These are phyloP conservation scores for Huso huso DNA, from an alignment of 2,797 vertebrate genomes.

Conservation along the genomic window DNA sequence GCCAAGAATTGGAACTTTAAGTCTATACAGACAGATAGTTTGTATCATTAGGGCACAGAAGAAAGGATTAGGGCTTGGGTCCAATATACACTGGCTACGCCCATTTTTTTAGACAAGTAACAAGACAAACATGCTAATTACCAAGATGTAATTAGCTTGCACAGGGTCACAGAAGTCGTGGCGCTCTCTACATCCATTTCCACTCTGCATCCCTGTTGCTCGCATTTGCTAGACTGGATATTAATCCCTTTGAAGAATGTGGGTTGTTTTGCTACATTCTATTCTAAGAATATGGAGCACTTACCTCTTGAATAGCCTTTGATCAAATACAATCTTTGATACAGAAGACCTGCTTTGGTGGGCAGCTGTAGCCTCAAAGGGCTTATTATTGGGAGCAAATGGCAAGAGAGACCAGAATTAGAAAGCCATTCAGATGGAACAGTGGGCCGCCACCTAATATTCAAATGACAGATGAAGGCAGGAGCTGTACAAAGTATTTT, in stretches of 20 bases:
- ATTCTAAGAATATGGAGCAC: background rate
- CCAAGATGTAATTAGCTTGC: slow-evolving; percentile 11
- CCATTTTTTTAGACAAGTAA: slow-evolving; percentile 6
- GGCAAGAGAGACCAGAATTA: no score
- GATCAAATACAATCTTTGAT: background rate
- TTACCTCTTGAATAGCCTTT: background rate
- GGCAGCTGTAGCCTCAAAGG: no score
- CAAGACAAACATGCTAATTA: slow-evolving; percentile 13
- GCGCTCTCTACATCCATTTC: slow-evolving; percentile 6
- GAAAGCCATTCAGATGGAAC: no score
- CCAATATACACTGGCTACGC: background rate
- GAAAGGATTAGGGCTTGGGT: background rate
- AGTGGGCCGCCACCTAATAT: no score
- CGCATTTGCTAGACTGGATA: background rate
- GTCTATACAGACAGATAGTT: slow-evolving; percentile 1
- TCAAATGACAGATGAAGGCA: no score
- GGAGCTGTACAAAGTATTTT: no score
- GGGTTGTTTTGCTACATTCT: background rate
- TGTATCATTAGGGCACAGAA: slow-evolving; percentile 4
- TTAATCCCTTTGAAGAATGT: background rate
- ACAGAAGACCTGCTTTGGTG: no score
- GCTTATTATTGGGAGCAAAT: no score
- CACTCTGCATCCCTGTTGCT: background rate
- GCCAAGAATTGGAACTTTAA: background rate
- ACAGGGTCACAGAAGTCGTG: slow-evolving; percentile 6